A percentile compares a stretch with the other conserved stretches of the same genome.
Conservation (phyloP, 37 sponge, comb jelly and placozoan species). For the Beroe ovata region DNA sequence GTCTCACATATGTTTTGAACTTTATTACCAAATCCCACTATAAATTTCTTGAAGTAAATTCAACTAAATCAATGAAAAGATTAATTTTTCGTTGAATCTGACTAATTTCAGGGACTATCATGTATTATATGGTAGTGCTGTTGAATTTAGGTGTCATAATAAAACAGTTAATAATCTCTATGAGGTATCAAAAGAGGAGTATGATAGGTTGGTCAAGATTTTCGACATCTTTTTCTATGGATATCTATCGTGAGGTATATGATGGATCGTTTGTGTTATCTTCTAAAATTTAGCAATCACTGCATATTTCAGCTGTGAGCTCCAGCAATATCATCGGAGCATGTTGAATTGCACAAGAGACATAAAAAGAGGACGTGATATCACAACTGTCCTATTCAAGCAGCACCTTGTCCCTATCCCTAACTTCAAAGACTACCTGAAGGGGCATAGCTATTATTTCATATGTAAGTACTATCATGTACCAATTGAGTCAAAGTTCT, state of each 20-base stretch:
- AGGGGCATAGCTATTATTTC: constrained; percentile 12
- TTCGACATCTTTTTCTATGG: too few species aligned
- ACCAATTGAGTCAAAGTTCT: too few species aligned
- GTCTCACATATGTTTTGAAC: too few species aligned
- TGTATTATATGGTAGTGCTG: constrained; percentile 64
- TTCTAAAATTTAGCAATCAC: neutral
- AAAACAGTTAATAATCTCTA: constrained; percentile 55
- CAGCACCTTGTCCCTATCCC: neutral
- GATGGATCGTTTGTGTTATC: too few species aligned
- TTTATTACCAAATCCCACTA: too few species aligned
- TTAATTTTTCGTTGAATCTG: neutral
- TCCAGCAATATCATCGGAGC: neutral
- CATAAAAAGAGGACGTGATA: constrained; percentile 2
- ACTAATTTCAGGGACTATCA: neutral
- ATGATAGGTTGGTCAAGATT: too few species aligned
- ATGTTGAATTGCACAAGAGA: constrained; percentile 19
- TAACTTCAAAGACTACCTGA: constrained; percentile 15
- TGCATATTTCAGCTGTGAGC: constrained; percentile 41
- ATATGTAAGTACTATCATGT: constrained; percentile 56
- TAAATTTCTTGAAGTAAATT: too few species aligned
- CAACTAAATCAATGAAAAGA: neutral
- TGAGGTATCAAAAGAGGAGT: constrained; percentile 58
- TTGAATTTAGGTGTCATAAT: constrained; percentile 65
- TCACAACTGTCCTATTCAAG: neutral
- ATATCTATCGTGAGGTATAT: too few species aligned